A percentile compares a stretch with the other conserved stretches of the same genome.
phyloP scores from a whole-genome alignment of 2,888 invertebrate species.

The Saturnia pavonia region DNA sequence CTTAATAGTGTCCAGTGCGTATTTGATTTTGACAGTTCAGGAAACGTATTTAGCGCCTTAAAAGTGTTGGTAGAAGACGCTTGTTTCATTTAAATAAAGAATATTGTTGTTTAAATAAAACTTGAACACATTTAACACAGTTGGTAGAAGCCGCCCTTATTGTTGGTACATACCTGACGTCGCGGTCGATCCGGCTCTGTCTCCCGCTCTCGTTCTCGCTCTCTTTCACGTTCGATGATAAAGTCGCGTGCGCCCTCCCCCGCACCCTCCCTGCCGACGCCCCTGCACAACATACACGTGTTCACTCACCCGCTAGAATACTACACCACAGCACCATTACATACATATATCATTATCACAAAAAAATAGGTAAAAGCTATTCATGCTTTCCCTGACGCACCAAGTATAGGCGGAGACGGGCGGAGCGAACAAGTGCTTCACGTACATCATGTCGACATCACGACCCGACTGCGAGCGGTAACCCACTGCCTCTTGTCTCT shows the following conservation, averaged over 20 bases:
- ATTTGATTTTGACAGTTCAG: too few relatives aligned
- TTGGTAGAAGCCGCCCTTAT: too few relatives aligned
- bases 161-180: constrained; percentile 69
- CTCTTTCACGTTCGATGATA: constrained; percentile 72
- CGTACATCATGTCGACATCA: constrained; percentile 40
- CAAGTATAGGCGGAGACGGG: constrained; percentile 55
- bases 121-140: too few relatives aligned
- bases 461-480: not conserved
- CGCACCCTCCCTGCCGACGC: constrained; percentile 56
- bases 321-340: not conserved
- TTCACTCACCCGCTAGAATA: not conserved
- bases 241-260: constrained; percentile 69
- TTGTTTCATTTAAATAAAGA: too few relatives aligned
- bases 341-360: too few relatives aligned
- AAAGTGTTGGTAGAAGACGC: too few relatives aligned
- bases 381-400: constrained; percentile 34
- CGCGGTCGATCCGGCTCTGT: constrained; percentile 65
- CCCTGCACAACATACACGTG: constrained; percentile 47
- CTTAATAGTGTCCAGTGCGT: too few relatives aligned
- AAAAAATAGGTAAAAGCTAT: too few relatives aligned
- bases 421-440: constrained; percentile 47
- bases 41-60: too few relatives aligned
- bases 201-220: constrained; percentile 69
- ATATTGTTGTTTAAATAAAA: too few relatives aligned
- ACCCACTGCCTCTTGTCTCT: not conserved